phyloP scores from a whole-genome alignment of 37 sponge, comb jelly and placozoan species.

The Spongia lamella region DNA sequence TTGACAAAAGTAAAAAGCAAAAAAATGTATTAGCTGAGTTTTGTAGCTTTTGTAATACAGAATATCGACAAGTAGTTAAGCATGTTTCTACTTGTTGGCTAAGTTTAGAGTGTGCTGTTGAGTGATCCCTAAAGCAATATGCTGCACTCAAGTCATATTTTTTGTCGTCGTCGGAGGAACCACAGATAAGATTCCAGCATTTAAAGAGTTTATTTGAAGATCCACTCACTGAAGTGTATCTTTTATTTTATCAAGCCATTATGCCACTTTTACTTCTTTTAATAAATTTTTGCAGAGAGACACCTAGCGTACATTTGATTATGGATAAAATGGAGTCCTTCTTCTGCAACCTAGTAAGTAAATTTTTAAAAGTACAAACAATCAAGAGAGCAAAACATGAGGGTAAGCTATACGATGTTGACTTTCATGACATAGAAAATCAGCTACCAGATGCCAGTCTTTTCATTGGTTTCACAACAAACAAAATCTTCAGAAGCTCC shows the following conservation, averaged over 20 bases:
- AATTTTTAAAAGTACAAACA: constrained; percentile 19
- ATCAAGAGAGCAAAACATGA: constrained; percentile 22
- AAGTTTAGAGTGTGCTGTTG: constrained; percentile 35
- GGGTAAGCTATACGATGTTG: constrained; percentile 14
- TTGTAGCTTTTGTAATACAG: constrained; percentile 50
- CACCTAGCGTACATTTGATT: constrained; percentile 27
- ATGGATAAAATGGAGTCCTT: constrained; percentile 24
- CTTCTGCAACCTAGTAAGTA: constrained; percentile 27
- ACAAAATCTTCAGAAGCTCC: constrained; percentile 11
- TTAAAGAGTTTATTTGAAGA: constrained; percentile 17
- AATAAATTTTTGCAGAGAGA: constrained; percentile 30
- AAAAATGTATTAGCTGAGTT: constrained; percentile 37
- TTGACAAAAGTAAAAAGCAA: constrained; percentile 49
- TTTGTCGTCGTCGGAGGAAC: constrained; percentile 7
- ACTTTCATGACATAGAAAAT: constrained; percentile 7
- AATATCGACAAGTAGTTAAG: constrained; percentile 40
- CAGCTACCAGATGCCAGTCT: constrained; percentile 29
- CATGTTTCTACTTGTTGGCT: constrained; percentile 48
- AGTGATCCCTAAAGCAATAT: constrained; percentile 21
- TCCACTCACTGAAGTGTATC: constrained; percentile 40
- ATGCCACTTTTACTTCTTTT: constrained; percentile 13
- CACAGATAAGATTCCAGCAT: constrained; percentile 6
- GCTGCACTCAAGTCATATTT: constrained; percentile 26
- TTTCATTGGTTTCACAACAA: no score
- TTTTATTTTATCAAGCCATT: constrained; percentile 44